A percentile compares a stretch with the other conserved stretches of the same genome.
These are phyloP conservation scores for Coryphaenoides rupestris DNA, from an alignment of 2,113 vertebrate genomes.

Conservation along the genomic window DNA sequence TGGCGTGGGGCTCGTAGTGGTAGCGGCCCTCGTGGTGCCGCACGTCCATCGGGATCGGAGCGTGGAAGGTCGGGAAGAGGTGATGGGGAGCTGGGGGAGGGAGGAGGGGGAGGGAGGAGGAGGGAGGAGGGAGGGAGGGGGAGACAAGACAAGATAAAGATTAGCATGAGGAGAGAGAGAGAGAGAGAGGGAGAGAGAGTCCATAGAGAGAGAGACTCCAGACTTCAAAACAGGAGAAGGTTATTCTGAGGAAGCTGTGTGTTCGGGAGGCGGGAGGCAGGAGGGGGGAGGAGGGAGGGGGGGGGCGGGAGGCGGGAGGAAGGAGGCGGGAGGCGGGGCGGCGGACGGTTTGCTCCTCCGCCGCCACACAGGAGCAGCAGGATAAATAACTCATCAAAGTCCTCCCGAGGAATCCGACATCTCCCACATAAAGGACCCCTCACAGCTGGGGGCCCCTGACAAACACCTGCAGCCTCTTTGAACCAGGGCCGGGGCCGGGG, in stretches of 20 bases:
- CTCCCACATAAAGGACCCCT: conserved; percentile 92
- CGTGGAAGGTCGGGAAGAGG: conserved; percentile 89
- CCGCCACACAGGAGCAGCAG: conserved; percentile 85
- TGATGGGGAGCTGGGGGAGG: conserved; percentile 81
- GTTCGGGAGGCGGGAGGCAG: no score
- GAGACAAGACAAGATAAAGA: conserved; percentile 34
- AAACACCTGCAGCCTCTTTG: conserved; percentile 97
- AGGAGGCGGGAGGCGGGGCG: no score
- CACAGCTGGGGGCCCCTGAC: conserved; percentile 87
- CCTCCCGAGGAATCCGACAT: conserved; percentile 86
- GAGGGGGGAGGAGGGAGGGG: conserved; percentile 50
- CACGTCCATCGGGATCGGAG: conserved; percentile 92
- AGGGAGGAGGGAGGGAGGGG: conserved; percentile 18
- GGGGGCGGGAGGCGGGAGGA: no score
- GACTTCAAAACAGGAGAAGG: conserved; percentile 67
- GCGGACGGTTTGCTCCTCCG: conserved; percentile 75
- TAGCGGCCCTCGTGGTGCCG: conserved; percentile 93
- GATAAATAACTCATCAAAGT: conserved; percentile 98
- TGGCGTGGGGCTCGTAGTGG: conserved; percentile 89
- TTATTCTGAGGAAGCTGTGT: no score
- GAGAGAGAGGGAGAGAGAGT: conserved; percentile 8
- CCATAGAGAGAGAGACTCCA: conserved; percentile 31
- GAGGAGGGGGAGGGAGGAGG: conserved; percentile 10
- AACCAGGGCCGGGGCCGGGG: conserved; percentile 81
- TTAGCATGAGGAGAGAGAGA: conserved; percentile 12